A percentile compares a stretch with the other conserved stretches of the same genome.
Evolutionary conservation across 2,888 invertebrate genomes (phyloP).

Genomic region (Eristalis tenax): DNA sequence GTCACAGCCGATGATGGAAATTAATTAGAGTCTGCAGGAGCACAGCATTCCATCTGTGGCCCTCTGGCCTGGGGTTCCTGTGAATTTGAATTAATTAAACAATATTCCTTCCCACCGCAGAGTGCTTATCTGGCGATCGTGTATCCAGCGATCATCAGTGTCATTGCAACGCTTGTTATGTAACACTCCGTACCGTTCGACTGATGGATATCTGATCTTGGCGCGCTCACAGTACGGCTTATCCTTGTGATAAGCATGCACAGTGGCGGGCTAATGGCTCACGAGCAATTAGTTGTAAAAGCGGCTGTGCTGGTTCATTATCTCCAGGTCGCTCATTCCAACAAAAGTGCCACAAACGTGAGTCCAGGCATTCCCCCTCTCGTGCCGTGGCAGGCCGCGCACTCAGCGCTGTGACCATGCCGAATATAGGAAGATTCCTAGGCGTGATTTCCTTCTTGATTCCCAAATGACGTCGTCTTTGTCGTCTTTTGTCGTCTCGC

Average conservation of each 20-base stretch:
- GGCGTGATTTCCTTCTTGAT: slow-evolving; percentile 66
- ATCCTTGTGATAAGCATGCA: slow-evolving; percentile 60
- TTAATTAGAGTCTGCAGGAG: slow-evolving; percentile 16
- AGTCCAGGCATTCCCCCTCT: slow-evolving; percentile 37
- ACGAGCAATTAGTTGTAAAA: slow-evolving; percentile 69
- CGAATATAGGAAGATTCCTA: slow-evolving; percentile 26
- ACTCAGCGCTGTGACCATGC: neutral
- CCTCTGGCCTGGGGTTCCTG: slow-evolving; percentile 1
- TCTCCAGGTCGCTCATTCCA: slow-evolving; percentile 41
- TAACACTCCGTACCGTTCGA: slow-evolving; percentile 55
- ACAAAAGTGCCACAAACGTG: slow-evolving; percentile 63
- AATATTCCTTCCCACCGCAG: slow-evolving; percentile 20
- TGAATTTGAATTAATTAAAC: slow-evolving; percentile 60
- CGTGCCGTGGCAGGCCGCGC: slow-evolving; percentile 23
- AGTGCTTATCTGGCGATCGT: slow-evolving; percentile 34
- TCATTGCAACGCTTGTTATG: slow-evolving; percentile 63
- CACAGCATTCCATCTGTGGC: slow-evolving; percentile 15
- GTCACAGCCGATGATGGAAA: slow-evolving; percentile 41
- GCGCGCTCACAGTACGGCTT: slow-evolving; percentile 8
- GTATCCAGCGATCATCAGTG: slow-evolving; percentile 56
- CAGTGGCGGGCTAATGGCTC: slow-evolving; percentile 51
- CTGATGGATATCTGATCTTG: slow-evolving; percentile 62
- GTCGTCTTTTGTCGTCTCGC: slow-evolving; percentile 20
- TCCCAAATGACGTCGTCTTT: slow-evolving; percentile 43
- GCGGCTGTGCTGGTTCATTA: slow-evolving; percentile 50